phyloP scores from a whole-genome alignment of 2,113 vertebrate species.

The Sardina pilchardus region DNA sequence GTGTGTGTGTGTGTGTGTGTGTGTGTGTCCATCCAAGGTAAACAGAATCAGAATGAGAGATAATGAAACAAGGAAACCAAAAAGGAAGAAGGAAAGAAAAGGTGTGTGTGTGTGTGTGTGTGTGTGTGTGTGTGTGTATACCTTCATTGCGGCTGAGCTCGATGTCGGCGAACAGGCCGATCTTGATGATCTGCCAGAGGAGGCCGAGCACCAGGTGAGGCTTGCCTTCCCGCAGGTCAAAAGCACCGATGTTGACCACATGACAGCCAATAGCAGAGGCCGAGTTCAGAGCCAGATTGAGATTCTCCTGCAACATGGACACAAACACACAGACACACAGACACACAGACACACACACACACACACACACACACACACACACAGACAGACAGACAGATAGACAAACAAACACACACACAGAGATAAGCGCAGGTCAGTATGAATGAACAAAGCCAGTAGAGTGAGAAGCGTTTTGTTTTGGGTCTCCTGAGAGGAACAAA shows the following conservation, averaged over 20 bases:
- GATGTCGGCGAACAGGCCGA: slow-evolving; percentile 93
- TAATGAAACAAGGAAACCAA: too few relatives aligned
- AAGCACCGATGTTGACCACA: slow-evolving; percentile 96
- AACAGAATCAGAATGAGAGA: too few relatives aligned
- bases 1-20: not conserved
- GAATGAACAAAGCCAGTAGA: not conserved
- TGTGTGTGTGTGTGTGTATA: slow-evolving; percentile 45
- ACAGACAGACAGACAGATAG: not conserved
- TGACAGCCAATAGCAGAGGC: slow-evolving; percentile 96
- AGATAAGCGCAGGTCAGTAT: not conserved
- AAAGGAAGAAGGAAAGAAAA: too few relatives aligned
- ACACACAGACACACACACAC: not conserved
- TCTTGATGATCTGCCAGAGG: slow-evolving; percentile 98
- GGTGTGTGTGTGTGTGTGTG: slow-evolving; percentile 16
- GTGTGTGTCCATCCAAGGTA: not conserved
- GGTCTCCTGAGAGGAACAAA: slow-evolving; percentile 43
- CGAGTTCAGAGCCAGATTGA: slow-evolving; percentile 95
- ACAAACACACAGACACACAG: not conserved
- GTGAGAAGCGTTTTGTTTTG: not conserved
- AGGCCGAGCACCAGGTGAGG: slow-evolving; percentile 94
- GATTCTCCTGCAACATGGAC: slow-evolving; percentile 82
- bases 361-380: not conserved
- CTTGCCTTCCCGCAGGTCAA: slow-evolving; percentile 93
- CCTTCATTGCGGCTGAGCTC: slow-evolving; percentile 96
- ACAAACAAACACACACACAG: not conserved